Base-by-base conservation (phyloP, 2,797 vertebrate species). In the Prunella strophiata region DNA sequence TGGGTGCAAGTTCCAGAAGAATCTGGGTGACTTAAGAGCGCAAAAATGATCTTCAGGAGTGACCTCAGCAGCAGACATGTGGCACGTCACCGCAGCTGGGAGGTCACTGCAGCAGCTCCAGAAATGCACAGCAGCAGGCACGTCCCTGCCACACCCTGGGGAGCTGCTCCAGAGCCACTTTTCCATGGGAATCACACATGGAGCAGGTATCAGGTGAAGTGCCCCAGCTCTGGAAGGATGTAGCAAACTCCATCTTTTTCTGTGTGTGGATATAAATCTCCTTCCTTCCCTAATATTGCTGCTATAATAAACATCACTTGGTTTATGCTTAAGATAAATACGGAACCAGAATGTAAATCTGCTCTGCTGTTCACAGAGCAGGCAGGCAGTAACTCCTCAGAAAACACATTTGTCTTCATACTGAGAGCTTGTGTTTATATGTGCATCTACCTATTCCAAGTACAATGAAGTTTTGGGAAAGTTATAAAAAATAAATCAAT, bases 131-230 rank as follows among this genome's bases (percentile, higher is more conserved):
- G 86, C 68, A 11, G 29, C 62, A 76, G 63, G 40, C 75, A 42
- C 0, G 3, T 43, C 80, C 73, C 66, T 23, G 63, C 18, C 3
- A 13, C 22, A 4, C 61, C 30, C 50, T 32, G 40, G 79, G 89
- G 38, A 2, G 4, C 81, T 65, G 74, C 80, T 59, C 75, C 55
- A 11, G 5, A 5, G 47, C 25, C 48, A 7, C 72, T 59, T 79
- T 58, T 63, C 61, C 43, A 48, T 0, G 4, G 65, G 50, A 80
- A 76, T 61, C 21, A 25, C 6, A 3, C 1, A 0, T 5, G 58
- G 73, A 34, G 16, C 50, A 66, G 59, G 9, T 13, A 70, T 2
- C 54, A 78, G 68, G 43, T 52, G 62, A 57, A 58, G 52, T 2
- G 61, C 45, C 14, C 12, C 36, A 42, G 32, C 34, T 45, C 19